phyloP scores from a whole-genome alignment of 2,797 vertebrate species.

The Hozukius guyotensis region DNA sequence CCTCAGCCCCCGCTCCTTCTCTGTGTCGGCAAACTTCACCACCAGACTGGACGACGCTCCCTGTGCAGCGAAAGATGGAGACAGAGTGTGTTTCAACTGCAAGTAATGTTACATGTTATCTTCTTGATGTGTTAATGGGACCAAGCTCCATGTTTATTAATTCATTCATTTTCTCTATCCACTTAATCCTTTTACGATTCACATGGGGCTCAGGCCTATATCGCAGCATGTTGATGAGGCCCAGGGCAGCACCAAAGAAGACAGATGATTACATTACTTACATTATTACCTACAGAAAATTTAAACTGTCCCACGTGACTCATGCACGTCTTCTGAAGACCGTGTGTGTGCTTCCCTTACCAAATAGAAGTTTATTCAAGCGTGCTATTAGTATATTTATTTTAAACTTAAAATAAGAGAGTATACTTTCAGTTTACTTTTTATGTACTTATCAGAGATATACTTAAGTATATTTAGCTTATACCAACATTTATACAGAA shows the following conservation, averaged over 20 bases:
- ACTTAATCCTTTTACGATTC: slow-evolving; percentile 41
- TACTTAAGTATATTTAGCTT: too few relatives aligned
- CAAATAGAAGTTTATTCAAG: neutral
- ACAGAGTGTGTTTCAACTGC: slow-evolving; percentile 8
- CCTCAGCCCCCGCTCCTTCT: slow-evolving; percentile 92
- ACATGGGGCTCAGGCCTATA: slow-evolving; percentile 5
- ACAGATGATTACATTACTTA: slow-evolving; percentile 14
- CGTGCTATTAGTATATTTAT: neutral
- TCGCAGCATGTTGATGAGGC: neutral
- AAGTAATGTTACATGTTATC: slow-evolving; percentile 3
- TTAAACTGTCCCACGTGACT: slow-evolving; percentile 7
- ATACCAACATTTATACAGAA: too few relatives aligned
- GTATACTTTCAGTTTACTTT: too few relatives aligned
- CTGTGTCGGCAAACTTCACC: slow-evolving; percentile 96
- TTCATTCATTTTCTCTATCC: slow-evolving; percentile 33
- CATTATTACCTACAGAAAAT: slow-evolving; percentile 26
- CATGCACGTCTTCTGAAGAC: neutral
- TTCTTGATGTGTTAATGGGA: slow-evolving; percentile 15
- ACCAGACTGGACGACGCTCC: slow-evolving; percentile 95
- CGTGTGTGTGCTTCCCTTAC: neutral
- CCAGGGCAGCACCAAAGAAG: neutral
- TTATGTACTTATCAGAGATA: too few relatives aligned
- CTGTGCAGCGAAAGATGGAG: slow-evolving; percentile 65
- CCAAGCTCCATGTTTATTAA: slow-evolving; percentile 27
- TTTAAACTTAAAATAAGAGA: neutral